Base-by-base conservation (phyloP, 1,140 invertebrate genomes). In the Halesus radiatus region DNA sequence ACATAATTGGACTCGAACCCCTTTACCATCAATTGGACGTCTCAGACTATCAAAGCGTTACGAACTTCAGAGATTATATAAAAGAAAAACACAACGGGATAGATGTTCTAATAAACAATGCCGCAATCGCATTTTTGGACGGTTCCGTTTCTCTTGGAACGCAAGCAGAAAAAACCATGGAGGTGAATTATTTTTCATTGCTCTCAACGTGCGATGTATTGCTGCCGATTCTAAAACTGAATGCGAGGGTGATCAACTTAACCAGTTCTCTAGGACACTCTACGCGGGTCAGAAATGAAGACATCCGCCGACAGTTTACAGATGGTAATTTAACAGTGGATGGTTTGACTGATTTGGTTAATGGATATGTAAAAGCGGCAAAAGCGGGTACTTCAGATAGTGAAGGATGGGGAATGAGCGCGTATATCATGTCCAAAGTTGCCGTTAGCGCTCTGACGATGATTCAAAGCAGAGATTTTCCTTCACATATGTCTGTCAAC, bases 191-290 rank as follows among this genome's bases (percentile, higher is more conserved):
- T 85, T 94, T 92, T 84, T 91, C 89, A 8, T 90, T 92, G 2
- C 83, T 93, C 15, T 88, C 89, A 60, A 89, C 93, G n/a, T 95
- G 93, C 82, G 86, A 94, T 7, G 86, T 87, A 50, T 84, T 96
- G 2, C 94, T 95, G 85, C 94, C 95, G 7, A 80, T 96, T 5
- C 87, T 96, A 6, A 86, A 90, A 52, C 86, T 92, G 58, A 91
- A 93, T 84, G 94, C 93, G 3, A 91, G 93, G 86, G 93, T 96
- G 20, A 92, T 95, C 0, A 94, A 95, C 87, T 79, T 96, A 0
- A 95, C 94, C 0, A 96, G 95, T 87, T 91, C 91, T 3, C 26
- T 29, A 29, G 26, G 26, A 29, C 26, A 29, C 26, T 2, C 26
- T 29, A 29, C 26, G 5, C 26, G 26, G 5, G 26, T 29, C 5